Conservation (phyloP, 2,888 invertebrate species). For the Polyploca ridens region DNA sequence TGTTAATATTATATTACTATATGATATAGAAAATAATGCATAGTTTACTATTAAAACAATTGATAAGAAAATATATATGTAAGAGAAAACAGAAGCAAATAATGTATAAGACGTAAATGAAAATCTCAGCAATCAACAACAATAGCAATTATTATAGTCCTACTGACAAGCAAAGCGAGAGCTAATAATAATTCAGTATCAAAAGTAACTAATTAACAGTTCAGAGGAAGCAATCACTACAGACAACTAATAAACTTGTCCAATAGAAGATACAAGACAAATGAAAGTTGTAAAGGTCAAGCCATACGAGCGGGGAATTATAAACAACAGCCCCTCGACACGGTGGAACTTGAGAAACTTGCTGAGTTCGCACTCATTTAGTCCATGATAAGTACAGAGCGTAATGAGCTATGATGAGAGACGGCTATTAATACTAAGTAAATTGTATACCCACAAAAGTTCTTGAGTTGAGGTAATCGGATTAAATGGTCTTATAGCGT, state of each 20-base stretch:
- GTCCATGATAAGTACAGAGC: slow-evolving; percentile 31
- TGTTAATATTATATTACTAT: not conserved
- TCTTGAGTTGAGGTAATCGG: slow-evolving; percentile 35
- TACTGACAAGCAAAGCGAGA: slow-evolving; percentile 24
- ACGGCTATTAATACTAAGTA: slow-evolving; percentile 10
- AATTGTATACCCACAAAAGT: slow-evolving; percentile 35
- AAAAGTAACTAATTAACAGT: slow-evolving; percentile 34
- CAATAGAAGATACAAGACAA: slow-evolving; percentile 40
- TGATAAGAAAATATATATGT: slow-evolving; percentile 18
- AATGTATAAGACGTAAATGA: not conserved
- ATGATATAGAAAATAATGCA: too few species aligned
- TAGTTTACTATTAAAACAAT: not conserved
- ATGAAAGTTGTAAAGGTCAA: slow-evolving; percentile 42
- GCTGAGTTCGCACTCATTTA: slow-evolving; percentile 43
- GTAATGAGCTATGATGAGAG: slow-evolving; percentile 15
- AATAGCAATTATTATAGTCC: too few species aligned
- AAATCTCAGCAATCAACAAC: slow-evolving; percentile 12
- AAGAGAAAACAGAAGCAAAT: not conserved
- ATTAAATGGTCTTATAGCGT: slow-evolving; percentile 27
- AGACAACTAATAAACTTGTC: slow-evolving; percentile 35
- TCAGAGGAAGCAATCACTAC: slow-evolving; percentile 29
- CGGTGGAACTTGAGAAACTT: slow-evolving; percentile 39
- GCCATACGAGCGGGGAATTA: slow-evolving; percentile 33
- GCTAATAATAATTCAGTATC: slow-evolving; percentile 18
- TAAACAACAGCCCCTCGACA: slow-evolving; percentile 37